Evolutionary conservation across 1,140 invertebrate genomes (phyloP).

Genomic region (Meloidogyne floridensis): DNA sequence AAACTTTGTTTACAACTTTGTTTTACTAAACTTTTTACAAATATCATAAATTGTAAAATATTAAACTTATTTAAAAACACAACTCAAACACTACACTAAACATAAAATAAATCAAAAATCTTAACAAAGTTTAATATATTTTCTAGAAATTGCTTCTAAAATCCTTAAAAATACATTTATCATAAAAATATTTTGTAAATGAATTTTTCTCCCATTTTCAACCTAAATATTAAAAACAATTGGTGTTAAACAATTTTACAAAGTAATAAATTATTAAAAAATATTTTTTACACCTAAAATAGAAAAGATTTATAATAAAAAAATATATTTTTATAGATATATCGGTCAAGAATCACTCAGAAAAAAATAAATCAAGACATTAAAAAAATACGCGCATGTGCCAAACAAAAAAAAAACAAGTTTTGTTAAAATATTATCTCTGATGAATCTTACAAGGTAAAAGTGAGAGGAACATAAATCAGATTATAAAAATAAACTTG

Average conservation of each 20-base stretch:
- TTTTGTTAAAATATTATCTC: too few relatives aligned
- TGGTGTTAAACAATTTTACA: not conserved
- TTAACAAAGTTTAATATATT: not conserved
- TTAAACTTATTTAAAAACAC: too few relatives aligned
- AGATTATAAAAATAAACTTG: too few relatives aligned
- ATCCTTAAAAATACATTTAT: not conserved
- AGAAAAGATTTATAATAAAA: constrained; percentile 2
- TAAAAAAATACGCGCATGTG: not conserved
- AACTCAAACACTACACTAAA: not conserved
- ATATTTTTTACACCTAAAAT: not conserved
- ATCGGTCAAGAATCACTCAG: constrained; percentile 6
- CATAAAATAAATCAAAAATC: not conserved
- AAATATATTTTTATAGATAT: not conserved
- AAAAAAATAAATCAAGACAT: not conserved
- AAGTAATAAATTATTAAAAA: too few relatives aligned
- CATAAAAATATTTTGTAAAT: not conserved
- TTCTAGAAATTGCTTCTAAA: not conserved
- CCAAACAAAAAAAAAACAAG: not conserved
- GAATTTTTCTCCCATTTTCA: not conserved
- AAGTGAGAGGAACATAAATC: too few relatives aligned
- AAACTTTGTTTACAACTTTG: too few relatives aligned
- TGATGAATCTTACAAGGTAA: too few relatives aligned
- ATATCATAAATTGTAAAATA: too few relatives aligned
- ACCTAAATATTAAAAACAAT: not conserved
- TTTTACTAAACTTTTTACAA: too few relatives aligned